Conservation (phyloP, 2,113 vertebrate genomes). For the Potamarius usumacintae region DNA sequence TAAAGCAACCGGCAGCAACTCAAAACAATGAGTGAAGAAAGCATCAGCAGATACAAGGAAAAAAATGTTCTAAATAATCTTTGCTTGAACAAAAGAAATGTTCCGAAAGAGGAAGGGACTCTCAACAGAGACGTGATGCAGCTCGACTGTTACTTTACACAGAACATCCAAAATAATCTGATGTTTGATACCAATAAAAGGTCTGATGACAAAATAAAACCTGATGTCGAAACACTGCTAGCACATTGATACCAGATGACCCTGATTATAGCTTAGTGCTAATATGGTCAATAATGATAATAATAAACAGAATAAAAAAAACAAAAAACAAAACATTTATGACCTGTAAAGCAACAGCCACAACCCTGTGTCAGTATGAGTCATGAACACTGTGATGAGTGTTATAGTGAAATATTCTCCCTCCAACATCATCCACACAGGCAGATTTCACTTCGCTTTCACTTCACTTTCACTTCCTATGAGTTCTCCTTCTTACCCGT, state of each 20-base stretch:
- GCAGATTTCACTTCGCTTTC: not conserved
- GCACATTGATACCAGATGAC: not conserved
- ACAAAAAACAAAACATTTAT: not conserved
- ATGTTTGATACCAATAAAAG: no score
- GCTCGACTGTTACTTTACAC: no score
- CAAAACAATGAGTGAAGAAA: no score
- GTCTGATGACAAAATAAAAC: not conserved
- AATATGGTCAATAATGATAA: no score
- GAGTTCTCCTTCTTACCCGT: conserved; percentile 77
- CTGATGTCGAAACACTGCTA: not conserved
- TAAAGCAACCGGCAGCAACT: no score
- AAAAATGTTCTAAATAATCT: no score
- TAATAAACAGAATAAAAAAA: not conserved
- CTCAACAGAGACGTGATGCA: no score
- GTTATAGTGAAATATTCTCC: not conserved
- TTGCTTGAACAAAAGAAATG: no score
- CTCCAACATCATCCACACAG: not conserved
- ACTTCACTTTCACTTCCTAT: not conserved
- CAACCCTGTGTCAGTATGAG: not conserved
- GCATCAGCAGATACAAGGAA: no score
- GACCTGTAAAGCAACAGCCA: not conserved
- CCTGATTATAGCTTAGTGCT: not conserved
- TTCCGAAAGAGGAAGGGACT: no score
- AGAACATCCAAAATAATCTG: not conserved
- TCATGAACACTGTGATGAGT: no score